Base-by-base conservation (phyloP, 2,888 invertebrate genomes). In the Neria commutata region DNA sequence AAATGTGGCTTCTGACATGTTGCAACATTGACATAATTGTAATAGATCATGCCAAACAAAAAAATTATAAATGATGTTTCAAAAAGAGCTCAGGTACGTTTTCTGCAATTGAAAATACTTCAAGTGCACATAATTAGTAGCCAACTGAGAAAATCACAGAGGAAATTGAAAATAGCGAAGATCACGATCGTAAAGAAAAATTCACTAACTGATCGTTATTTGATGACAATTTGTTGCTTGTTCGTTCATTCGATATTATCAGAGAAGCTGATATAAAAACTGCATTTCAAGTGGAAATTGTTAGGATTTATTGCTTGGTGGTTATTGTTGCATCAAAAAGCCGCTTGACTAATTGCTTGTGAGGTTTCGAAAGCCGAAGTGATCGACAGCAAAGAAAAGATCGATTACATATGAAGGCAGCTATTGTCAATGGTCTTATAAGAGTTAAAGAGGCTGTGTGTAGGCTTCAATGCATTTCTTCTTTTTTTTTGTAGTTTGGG, bases 131-230 rank as follows among this genome's bases (percentile, higher is more conserved):
- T 37, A 51, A 42, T 19, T 37, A n/a, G n/a, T n/a, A n/a, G n/a
- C n/a, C n/a, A n/a, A n/a, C n/a, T 37, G 37, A 4, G 6, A 37
- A 37, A 37, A n/a, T 14, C n/a, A 11, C 11, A 29, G 29, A 37
- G 17, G 19, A 42, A 42, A 42, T 42, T 19, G 11, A 14, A 37
- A 37, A n/a, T 4, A 37, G n/a, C 16, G n/a, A 29, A 6, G 29
- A 29, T 8, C 29, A 14, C 11, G 16, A 37, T n/a, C 8, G 37
- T 8, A 29, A 8, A 8, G 19, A 17, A 17, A 47, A 54, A n/a
- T n/a, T 47, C 54, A 24, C 54, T 47, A 54, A 54, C 34, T 54
- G 54, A 54, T 54, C 54, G 54, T 29, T 54, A 47, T 54, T 54
- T 54, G 54, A 54, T 54, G 54, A 54, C 54, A 54, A 34, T 42